Base-by-base conservation (phyloP, 2,113 vertebrate species). In the Arothron firmamentum region DNA sequence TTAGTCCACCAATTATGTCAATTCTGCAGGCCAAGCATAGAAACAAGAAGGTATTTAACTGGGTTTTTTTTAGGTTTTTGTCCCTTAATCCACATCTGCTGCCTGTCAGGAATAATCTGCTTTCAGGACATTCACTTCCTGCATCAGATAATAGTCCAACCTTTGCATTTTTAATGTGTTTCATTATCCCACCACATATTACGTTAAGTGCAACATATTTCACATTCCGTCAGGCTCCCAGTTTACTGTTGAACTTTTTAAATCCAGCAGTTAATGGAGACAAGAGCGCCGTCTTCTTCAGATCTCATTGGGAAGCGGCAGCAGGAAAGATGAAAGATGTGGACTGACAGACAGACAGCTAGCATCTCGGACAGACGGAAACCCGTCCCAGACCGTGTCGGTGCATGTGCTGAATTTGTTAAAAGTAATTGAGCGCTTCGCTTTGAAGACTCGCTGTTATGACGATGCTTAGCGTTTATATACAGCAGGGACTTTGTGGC, bases 1-100 rank as follows among this genome's bases (percentile, higher is more conserved):
- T 68, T 54, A 43, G 20, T 72, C 71, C 64, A 60, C 56, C 66
- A 72, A 69, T 66, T 76, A 69, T 49, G 45, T 18, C 47, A 68
- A 74, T 38, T 23, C 65, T 62, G n/a, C 42, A 75, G 77, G 71
- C 75, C 62, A 71, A 71, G 69, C 4, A 65, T 48, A 59, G 59
- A 46, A 59, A 34, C 61, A 49, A 50, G 38, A 65, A 52, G 49
- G 49, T 52, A 52, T 69, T 58, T 65, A 7, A 34, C n/a, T 56
- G 25, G 25, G 25, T 25, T 28, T 28, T 28, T 28, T 28, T 28
- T 28, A 4, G 25, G 10, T 54, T 47, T 1, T 5, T 31, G 1
- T 4, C 12, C 23, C 9, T 63, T 75, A 71, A 70, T 78, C 60
- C 25, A 3, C 21, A 59, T 57, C 67, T 31, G 1, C 63, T 53